Percentiles rank a stretch among this genome's conserved stretches.
phyloP scores from a whole-genome alignment of 1,140 invertebrate species.

The Drosophila pectinifera region DNA sequence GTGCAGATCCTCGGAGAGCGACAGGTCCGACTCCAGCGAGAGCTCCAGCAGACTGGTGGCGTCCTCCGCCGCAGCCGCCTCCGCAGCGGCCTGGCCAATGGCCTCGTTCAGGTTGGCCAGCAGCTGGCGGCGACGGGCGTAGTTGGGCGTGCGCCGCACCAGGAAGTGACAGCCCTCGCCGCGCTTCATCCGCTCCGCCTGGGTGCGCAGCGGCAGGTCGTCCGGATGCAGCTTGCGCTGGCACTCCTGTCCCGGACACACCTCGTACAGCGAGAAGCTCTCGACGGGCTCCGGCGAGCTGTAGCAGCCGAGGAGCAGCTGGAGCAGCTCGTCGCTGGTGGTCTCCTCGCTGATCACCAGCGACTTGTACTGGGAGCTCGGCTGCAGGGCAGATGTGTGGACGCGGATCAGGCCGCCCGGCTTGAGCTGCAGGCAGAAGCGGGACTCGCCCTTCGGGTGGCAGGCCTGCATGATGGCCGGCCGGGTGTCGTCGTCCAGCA shows the following conservation, averaged over 20 bases:
- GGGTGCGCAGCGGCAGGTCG: slow-evolving; percentile 93
- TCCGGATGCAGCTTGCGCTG: slow-evolving; percentile 94
- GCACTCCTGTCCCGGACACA: slow-evolving; percentile 90
- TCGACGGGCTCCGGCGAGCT: slow-evolving; percentile 92
- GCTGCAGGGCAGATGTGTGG: slow-evolving; percentile 95
- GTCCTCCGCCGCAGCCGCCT: slow-evolving; percentile 35
- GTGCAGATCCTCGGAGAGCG: slow-evolving; percentile 73
- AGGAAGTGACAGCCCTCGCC: slow-evolving; percentile 90
- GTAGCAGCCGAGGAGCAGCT: slow-evolving; percentile 94
- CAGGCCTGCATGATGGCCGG: slow-evolving; percentile 95
- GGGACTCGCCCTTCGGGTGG: slow-evolving; percentile 95
- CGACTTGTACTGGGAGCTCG: slow-evolving; percentile 96
- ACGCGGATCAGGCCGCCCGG: slow-evolving; percentile 95
- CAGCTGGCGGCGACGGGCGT: slow-evolving; percentile 85
- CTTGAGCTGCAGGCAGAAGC: slow-evolving; percentile 93
- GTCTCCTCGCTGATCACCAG: slow-evolving; percentile 95
- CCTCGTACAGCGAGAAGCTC: slow-evolving; percentile 95
- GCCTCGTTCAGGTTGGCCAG: slow-evolving; percentile 75
- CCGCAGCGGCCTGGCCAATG: slow-evolving; percentile 38
- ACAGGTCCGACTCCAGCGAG: slow-evolving; percentile 71
- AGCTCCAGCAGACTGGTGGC: slow-evolving; percentile 68
- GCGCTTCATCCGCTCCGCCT: slow-evolving; percentile 89
- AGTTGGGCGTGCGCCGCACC: slow-evolving; percentile 91
- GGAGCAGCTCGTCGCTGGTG: slow-evolving; percentile 94
- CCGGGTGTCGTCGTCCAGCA: slow-evolving; percentile 94